Base-by-base conservation (phyloP, 1,140 invertebrate species). In the Pissodes strobi region DNA sequence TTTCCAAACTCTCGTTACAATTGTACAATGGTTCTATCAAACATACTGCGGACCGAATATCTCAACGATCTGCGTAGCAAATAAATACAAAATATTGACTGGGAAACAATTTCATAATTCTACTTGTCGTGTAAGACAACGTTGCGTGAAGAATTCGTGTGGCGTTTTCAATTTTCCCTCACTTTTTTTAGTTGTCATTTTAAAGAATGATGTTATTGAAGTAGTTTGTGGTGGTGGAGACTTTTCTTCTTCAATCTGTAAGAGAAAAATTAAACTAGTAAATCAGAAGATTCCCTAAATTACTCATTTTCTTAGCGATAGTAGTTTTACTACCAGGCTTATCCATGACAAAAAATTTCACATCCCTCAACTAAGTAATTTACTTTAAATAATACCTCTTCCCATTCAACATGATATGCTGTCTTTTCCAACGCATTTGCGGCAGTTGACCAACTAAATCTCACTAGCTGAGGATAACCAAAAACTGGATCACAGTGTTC, bases 391-490 rank as follows among this genome's bases (percentile, higher is more conserved):
- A n/a, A n/a, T n/a, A 75, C 67, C 18, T 89, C 83, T 37, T 88
- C 82, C 84, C 93, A 94, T 74, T 92, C 87, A 53, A 95, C 87
- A 8, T 81, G 81, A 27, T 86, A 79, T 4, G 90, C 90, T 48
- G 89, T 84, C 17, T 88, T 84, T 70, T 94, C 84, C 9, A 99
- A 70, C 48, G 95, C 87, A 23, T 86, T 87, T 49, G 88, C 87
- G 0, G 95, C 91, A 0, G 97, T 99, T 2, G 94, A 95, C 98
- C 98, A 99, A 79, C 95, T 97, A 74, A 99, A 98, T 52, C 98
- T 81, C 0, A 99, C 96, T n/a, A 99, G 81, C 22, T 90, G 85
- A 0, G 96, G 93, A 79, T 92, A 99, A 2, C 98, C 98, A 85
- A 99, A 99, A 0, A 99, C 85, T 22, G 85, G 83, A 80, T 99